Percentiles rank a stretch among this genome's conserved stretches.
Conservation (phyloP, 2,113 vertebrate genomes). For the Aramus guarauna region DNA sequence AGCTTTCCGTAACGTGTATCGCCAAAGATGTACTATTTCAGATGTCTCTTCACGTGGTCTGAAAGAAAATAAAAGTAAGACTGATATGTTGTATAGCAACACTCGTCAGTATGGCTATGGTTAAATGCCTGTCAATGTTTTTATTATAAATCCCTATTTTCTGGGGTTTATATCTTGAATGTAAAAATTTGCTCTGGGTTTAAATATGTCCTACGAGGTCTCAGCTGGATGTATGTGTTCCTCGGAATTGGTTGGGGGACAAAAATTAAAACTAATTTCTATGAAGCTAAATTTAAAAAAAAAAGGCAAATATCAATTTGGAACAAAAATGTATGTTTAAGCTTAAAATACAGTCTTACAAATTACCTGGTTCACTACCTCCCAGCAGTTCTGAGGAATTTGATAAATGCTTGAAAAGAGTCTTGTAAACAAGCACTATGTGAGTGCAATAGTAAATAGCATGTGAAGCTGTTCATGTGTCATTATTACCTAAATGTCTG, state of each 20-base stretch:
- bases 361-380: background rate
- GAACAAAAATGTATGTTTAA: background rate
- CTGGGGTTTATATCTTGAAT: background rate
- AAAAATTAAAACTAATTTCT: background rate
- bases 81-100: background rate
- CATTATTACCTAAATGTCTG: background rate
- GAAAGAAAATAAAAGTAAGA: constrained; percentile 38
- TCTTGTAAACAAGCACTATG: background rate
- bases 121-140: constrained; percentile 21
- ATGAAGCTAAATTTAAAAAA: background rate
- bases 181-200: background rate
- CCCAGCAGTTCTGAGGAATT: background rate
- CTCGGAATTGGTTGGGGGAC: background rate
- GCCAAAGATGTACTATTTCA: background rate
- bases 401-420: background rate
- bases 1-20: background rate
- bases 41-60: background rate
- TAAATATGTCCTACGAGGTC: background rate
- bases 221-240: background rate
- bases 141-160: constrained; percentile 33
- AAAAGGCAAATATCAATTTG: background rate
- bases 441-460: background rate
- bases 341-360: background rate
- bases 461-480: background rate
- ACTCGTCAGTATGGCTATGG: background rate